Evolutionary conservation across 2,797 vertebrate species (phyloP), one percentile per base, ranked within the genome.

Genomic region (Ctenosaura bakeri): DNA sequence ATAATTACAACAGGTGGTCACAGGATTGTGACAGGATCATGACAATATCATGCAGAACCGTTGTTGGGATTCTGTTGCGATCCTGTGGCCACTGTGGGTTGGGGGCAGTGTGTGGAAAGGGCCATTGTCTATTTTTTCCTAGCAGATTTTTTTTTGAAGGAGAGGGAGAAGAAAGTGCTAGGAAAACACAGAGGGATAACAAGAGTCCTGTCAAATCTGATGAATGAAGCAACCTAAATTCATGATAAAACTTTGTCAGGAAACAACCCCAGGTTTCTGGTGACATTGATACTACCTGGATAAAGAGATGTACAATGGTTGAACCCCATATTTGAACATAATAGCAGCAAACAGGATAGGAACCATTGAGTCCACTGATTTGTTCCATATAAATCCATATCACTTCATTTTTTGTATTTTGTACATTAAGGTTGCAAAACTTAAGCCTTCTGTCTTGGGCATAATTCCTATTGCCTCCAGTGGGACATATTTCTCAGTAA

Each of bases 321-420:
- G 85, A 76, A 29, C 14, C 3, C 38, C 13, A 4, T 62, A 26
- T 76, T 76, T 86, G 9, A 77, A 83, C 46, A 92, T 94, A 95
- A 94, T 93, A 93, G 95, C 94, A 94, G 42, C 95, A 94, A 95
- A 92, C 92, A 86, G 89, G 92, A 89, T 92, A 79, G 54, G 6
- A 92, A 87, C 32, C 9, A 62, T 0, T 92, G 93, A 92, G 94
- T 90, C 93, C 93, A 93, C 0, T 5, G n/a, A 74, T 89, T 95
- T 93, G 94, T 93, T 92, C 93, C 92, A 93, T 95, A 94, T 94
- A 95, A 95, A 92, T 91, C 93, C 94, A 80, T 92, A 90, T 85
- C 92, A 95, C 42, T 82, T n/a, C 32, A 83, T 94, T 95, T 96
- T 94, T 93, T 94, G 92, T 95, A 95, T 93, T 93, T 87, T 93